phyloP scores from a whole-genome alignment of 2,797 vertebrate genomes.

The Tauraco hartlaubi region DNA sequence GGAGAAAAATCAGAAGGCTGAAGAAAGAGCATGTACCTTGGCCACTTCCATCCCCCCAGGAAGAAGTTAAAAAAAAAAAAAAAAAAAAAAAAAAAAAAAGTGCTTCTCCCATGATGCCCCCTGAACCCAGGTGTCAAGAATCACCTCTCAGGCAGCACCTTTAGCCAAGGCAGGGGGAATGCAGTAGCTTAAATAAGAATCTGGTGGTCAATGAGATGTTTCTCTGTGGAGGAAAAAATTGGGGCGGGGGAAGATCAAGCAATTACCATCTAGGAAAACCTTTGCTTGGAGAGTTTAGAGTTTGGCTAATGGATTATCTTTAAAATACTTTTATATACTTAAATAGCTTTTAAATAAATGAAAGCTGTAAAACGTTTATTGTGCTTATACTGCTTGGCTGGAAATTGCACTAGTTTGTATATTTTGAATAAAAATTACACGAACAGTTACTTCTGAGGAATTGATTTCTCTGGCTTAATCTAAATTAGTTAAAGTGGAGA shows the following conservation, averaged over 20 bases:
- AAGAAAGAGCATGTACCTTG: accelerated
- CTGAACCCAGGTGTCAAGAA: background rate
- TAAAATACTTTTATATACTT: background rate
- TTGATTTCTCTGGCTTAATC: background rate
- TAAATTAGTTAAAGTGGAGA: background rate
- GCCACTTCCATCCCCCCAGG: accelerated
- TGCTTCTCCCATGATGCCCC: accelerated
- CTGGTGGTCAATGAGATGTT: background rate
- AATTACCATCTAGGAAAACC: background rate
- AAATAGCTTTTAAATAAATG: background rate
- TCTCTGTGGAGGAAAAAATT: background rate
- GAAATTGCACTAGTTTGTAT: background rate
- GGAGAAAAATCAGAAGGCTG: background rate
- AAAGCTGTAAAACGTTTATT: background rate
- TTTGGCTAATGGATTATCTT: background rate
- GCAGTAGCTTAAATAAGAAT: background rate
- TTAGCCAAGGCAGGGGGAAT: background rate
- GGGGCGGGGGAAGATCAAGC: background rate
- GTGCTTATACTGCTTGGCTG: background rate
- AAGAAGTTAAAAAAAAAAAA: accelerated
- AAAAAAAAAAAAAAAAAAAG: accelerated
- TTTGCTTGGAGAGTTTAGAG: background rate
- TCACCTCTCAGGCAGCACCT: background rate
- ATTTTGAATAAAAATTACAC: background rate
- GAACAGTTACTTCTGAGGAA: background rate